These are phyloP conservation scores for Alfaro cultratus DNA, from an alignment of 2,797 vertebrate genomes.

Conservation along the genomic window DNA sequence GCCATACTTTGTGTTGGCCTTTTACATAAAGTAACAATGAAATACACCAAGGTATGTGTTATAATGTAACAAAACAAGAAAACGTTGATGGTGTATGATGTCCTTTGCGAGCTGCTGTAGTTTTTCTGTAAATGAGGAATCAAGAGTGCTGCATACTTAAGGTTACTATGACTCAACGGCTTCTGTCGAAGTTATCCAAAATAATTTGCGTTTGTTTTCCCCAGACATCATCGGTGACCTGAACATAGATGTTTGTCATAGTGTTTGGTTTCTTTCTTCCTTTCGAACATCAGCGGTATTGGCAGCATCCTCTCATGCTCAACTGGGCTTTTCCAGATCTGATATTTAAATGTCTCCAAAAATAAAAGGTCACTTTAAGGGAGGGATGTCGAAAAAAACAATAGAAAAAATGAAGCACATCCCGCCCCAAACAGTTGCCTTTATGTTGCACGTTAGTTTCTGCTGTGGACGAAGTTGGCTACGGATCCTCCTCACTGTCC, in stretches of 20 bases:
- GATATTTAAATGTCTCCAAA: slow-evolving; percentile 40
- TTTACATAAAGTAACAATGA: neutral
- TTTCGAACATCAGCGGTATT: neutral
- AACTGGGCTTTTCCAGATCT: slow-evolving; percentile 18
- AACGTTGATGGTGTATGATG: neutral
- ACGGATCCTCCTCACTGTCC: slow-evolving; percentile 50
- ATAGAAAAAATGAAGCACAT: neutral
- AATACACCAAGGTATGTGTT: neutral
- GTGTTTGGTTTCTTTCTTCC: neutral
- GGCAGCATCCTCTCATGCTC: slow-evolving; percentile 3
- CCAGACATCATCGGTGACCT: no score
- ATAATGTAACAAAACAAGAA: neutral
- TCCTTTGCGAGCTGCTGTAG: neutral
- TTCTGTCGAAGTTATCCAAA: neutral
- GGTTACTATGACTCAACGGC: neutral
- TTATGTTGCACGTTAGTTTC: slow-evolving; percentile 26
- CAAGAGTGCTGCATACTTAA: neutral
- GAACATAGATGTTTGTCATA: neutral
- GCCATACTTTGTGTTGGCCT: neutral
- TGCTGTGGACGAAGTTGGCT: slow-evolving; percentile 35
- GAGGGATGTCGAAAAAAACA: slow-evolving; percentile 7
- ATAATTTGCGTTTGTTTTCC: neutral
- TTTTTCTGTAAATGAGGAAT: neutral
- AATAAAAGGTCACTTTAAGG: slow-evolving; percentile 51
- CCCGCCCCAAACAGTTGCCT: slow-evolving; percentile 19